Evolutionary conservation across 2,888 invertebrate genomes (phyloP), one percentile per base, ranked within the genome.

Genomic region (Drepana falcataria): DNA sequence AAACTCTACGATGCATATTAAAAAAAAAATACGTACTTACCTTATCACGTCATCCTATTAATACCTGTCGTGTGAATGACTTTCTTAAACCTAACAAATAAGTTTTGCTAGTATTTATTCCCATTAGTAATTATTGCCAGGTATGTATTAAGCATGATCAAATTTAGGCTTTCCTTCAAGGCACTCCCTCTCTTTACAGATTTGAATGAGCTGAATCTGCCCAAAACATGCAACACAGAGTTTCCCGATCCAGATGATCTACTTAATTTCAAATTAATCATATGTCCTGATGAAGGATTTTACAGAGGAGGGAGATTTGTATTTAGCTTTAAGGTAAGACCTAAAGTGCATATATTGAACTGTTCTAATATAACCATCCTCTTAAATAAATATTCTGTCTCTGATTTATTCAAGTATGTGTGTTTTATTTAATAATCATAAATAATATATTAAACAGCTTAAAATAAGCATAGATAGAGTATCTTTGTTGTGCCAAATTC

Each of bases 201-300:
- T 93, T 96, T 99, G 80, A 98, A 97, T 91, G 99, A 99, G 92
- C 91, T 99, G 73, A 98, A 98, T 92, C 93, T 99, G 81, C 99
- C 99, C 65, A 98, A 98, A 92, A 99, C 98, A 62, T 99, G 98
- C 90, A 95, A 94, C 75, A 97, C 98, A 82, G 98, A 98, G 80
- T 98, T 98, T 85, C 97, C 98, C 61, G 98, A 99, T 87, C 95
- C 96, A 63, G 98, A 99, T 92, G 98, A 99, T 91, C 93, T 99
- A 81, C 93, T 99, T 73, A 96, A 95, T 89, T 99, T 99, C 88
- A 98, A 98, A 93, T 92, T 99, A 80, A 95, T 97, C 64, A 98
- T 99, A 83, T 96, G 96, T 77, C 99, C 99, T 58, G 99, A 99
- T 92, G 98, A 99, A 93, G 98, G 98, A 54, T 98, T 98, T 87